phyloP scores from a whole-genome alignment of 64 coral and sea anemone species.

The Dendronephthya gigantea region DNA sequence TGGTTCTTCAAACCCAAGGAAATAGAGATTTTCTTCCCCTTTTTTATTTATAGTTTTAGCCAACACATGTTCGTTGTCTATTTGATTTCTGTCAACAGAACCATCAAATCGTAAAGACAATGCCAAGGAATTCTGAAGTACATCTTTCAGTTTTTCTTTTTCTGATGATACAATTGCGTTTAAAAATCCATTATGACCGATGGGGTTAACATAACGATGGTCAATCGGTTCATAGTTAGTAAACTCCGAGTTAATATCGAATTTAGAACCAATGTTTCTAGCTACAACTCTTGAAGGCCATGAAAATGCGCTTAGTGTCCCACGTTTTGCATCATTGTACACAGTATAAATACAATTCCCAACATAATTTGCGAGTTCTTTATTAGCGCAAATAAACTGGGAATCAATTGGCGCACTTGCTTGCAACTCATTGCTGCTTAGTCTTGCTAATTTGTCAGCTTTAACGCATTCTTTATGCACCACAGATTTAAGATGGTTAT shows the following conservation, averaged over 20 bases:
- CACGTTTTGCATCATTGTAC: background rate
- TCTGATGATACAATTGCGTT: background rate
- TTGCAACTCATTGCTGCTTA: background rate
- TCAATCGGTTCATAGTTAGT: background rate
- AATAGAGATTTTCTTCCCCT: too few species aligned
- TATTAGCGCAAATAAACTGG: too few species aligned
- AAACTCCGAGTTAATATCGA: background rate
- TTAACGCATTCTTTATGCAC: too few species aligned
- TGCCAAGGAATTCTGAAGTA: too few species aligned
- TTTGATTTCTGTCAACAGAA: background rate
- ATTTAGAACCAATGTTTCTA: background rate
- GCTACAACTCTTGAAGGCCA: background rate
- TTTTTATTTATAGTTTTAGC: too few species aligned
- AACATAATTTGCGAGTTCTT: background rate
- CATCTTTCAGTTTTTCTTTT: too few species aligned
- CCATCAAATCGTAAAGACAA: background rate
- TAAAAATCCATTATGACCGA: background rate
- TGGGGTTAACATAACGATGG: background rate
- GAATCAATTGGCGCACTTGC: background rate
- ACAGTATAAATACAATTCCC: background rate
- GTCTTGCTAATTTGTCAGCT: too few species aligned
- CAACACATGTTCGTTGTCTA: background rate
- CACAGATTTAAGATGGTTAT: too few species aligned
- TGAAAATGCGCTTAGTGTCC: background rate
- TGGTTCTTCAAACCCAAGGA: too few species aligned